Evolutionary conservation across 2,113 vertebrate genomes (phyloP), one percentile per base, ranked within the genome.

Genomic region (Corvus hawaiiensis): DNA sequence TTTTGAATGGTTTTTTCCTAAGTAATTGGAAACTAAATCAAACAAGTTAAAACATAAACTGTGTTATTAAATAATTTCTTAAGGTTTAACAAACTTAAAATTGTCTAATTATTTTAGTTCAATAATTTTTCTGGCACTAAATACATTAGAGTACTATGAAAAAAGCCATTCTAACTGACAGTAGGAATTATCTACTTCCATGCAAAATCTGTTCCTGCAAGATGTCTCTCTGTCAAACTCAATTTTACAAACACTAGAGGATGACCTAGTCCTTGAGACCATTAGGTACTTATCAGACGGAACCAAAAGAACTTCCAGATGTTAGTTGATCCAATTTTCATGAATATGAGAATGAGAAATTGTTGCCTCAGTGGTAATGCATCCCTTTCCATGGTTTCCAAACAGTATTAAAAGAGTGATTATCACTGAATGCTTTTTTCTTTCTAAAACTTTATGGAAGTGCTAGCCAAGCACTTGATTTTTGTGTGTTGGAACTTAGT

Each of bases 301-400:
- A 96, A 93, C 55, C 37, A 58, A 82, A 91, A 94, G 66, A 90
- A 62, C 73, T 95, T 89, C 84, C 69, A 91, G 73, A 84, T 87
- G 56, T 55, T 93, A 17, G 35, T 75, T 75, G 77, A 56, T 84
- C 74, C 61, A 78, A 43, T 78, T 96, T 84, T 95, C 48, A 51
- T 78, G 37, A 83, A 73, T 52, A 66, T 35, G 3, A 74, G 23
- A 87, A 75, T 33, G 23, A 73, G 41, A 66, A 84, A 63, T 46
- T 46, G 11, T 80, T 89, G 15, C 15, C 32, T 64, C 58, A 54
- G 32, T 62, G 26, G 17, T 52, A 89, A 74, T 37, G 6, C 6
- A 46, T 62, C 22, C 49, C 32, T n/a, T 89, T 73, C 32, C 84
- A 39, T 3, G 11, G 17, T 77, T 89, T 80, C 18, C 20, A 91